phyloP scores from a whole-genome alignment of 2,888 invertebrate genomes.

The Hirtodrosophila duncani region DNA sequence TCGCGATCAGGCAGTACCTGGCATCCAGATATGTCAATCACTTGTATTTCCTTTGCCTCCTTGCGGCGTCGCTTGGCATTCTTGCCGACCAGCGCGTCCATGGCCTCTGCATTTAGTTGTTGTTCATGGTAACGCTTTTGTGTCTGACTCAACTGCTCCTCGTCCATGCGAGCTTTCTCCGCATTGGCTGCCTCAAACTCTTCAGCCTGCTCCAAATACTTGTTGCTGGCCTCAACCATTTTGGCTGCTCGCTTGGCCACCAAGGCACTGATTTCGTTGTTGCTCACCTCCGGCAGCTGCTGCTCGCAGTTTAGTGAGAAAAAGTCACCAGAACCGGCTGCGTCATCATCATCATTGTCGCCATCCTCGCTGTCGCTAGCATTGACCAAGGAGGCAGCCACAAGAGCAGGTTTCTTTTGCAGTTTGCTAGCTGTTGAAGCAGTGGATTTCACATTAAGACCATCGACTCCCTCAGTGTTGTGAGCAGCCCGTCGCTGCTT shows the following conservation, averaged over 20 bases:
- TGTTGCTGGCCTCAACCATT: slow-evolving; percentile 67
- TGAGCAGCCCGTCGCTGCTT: slow-evolving; percentile 74
- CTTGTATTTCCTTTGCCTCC: slow-evolving; percentile 80
- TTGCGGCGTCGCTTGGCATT: slow-evolving; percentile 81
- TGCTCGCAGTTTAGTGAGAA: slow-evolving; percentile 77
- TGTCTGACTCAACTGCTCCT: slow-evolving; percentile 39
- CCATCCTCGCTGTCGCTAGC: slow-evolving; percentile 79
- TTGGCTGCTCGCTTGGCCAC: slow-evolving; percentile 75
- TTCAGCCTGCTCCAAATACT: slow-evolving; percentile 44
- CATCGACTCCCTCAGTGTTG: slow-evolving; percentile 74
- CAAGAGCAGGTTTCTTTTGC: slow-evolving; percentile 52
- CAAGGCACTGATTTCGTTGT: slow-evolving; percentile 76
- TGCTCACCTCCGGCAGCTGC: slow-evolving; percentile 79
- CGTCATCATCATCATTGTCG: slow-evolving; percentile 79
- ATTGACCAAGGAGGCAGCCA: slow-evolving; percentile 34
- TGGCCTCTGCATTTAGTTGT: slow-evolving; percentile 62
- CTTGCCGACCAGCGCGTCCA: slow-evolving; percentile 85
- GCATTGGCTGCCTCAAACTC: slow-evolving; percentile 17
- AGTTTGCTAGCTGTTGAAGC: slow-evolving; percentile 10
- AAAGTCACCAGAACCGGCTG: slow-evolving; percentile 60
- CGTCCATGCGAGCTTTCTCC: slow-evolving; percentile 17
- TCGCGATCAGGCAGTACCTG: slow-evolving; percentile 89
- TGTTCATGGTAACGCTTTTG: slow-evolving; percentile 60
- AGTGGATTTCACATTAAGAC: slow-evolving; percentile 8
- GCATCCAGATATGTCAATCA: slow-evolving; percentile 90